Evolutionary conservation across 2,113 vertebrate genomes (phyloP), one percentile per base, ranked within the genome.

Genomic region (Bujurquina vittata): DNA sequence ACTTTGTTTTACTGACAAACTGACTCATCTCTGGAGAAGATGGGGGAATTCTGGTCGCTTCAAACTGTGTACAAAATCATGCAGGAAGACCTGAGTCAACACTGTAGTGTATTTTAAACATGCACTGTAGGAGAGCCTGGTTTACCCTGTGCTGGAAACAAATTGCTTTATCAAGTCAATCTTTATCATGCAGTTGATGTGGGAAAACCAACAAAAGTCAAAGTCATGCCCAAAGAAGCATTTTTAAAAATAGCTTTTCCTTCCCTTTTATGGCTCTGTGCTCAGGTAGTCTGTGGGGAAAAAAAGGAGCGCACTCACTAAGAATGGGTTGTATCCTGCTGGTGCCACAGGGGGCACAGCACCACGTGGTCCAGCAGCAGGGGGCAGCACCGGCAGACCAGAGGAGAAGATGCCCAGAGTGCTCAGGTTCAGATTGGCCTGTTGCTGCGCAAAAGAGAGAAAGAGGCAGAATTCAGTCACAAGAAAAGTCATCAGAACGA

Each of bases 401-500:
- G 97, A 96, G 5, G 98, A 98, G 95, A 99, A 99, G 95, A 99
- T 98, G 88, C 98, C 98, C 92, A 99, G 90, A 60, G 97, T 96
- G 2, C 93, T 99, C 91, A 99, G 96, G 94, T 98, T 98, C 93
- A 99, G 93, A 94, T 96, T 97, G 94, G 97, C 95, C 94, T 99
- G 98, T 95, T 99, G 98, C 97, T 99, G 79, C 23, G 54, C 17
- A 76, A 46, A 43, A 49, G 8, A 80, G 8, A 40, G 4, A 23
- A 12, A n/a, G 5, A 23, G 17, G 26, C 5, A 14, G 15, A 29
- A 20, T 63, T 63, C 2, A 46, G n/a, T n/a, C 31, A 56, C 14
- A 12, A 33, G 26, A 26, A 31, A 43, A 72, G 37, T 58, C 29
- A 69, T 69, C 26, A 57, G 20, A 35, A 23, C 8, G 67, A 60